Evolutionary conservation across 2,888 invertebrate species (phyloP), one percentile per base, ranked within the genome.

Genomic region (Pseudococcus longispinus): DNA sequence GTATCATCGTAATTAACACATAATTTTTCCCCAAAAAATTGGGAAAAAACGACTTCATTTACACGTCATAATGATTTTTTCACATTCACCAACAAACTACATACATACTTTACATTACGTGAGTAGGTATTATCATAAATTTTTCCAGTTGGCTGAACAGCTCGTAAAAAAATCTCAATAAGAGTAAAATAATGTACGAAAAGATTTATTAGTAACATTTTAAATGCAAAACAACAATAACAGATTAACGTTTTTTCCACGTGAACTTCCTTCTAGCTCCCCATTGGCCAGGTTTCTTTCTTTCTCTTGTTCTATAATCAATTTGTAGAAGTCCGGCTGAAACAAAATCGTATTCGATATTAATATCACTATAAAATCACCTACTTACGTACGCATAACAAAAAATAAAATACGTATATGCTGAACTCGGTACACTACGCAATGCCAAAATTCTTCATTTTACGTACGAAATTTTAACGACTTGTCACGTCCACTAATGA

Each of bases 231-330:
- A 83, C 83, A 84, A 77, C 20, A 51, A 83, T n/a, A 85, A 44
- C 29, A 84, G 74, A 88, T 92, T 95, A 96, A 92, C 96, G 94
- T 90, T 95, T 97, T 91, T 95, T 96, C 98, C 98, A 98, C 88
- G 97, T 97, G 90, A 94, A 95, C 91, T 96, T 97, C 90, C 94
- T 95, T 89, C 98, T 94, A 26, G 98, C 97, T 89, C 96, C 96
- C 89, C 94, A 94, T 91, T 97, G 97, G 9, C 98, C 98, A 85
- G 95, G 95, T 94, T 98, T 98, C 94, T 97, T 96, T 89, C 98
- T 93, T 91, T 98, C 98, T 87, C 93, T 93, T 26, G 91, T 92
- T 87, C 98, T 92, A 88, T 92, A 93, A 91, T 97, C 98, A 89
- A 93, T 92, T 26, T 96, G 96, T 83, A 98, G 91, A 88, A 98